Conservation (phyloP, 2,113 vertebrate species). For the Cinclus cinclus region DNA sequence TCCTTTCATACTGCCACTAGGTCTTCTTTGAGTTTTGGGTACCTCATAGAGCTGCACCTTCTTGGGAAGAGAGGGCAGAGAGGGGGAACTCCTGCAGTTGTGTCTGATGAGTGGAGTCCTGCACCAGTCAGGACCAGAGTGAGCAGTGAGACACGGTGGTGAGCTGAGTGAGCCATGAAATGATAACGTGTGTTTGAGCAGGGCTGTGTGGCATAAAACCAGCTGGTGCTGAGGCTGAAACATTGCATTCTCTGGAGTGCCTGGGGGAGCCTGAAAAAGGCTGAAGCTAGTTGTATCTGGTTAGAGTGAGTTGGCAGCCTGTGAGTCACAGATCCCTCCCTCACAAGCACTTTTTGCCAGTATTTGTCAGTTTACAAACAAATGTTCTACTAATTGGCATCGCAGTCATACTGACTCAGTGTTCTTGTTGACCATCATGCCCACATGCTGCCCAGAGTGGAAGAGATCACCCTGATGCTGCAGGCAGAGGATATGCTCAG, state of each 20-base stretch:
- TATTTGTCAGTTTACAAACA: not conserved
- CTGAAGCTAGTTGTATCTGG: not conserved
- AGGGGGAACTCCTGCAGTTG: accelerated
- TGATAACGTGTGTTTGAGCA: not conserved
- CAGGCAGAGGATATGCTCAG: not conserved
- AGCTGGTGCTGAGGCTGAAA: not conserved
- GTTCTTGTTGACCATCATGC: not conserved
- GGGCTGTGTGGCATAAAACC: not conserved
- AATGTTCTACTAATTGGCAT: not conserved
- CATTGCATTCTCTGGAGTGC: not conserved
- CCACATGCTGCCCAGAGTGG: accelerated
- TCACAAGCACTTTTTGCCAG: not conserved
- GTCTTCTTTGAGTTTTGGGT: not conserved
- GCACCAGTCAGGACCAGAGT: not conserved
- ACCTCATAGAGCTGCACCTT: not conserved
- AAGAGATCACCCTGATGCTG: not conserved
- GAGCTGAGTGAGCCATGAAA: accelerated
- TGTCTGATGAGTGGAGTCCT: accelerated
- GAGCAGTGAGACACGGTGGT: accelerated
- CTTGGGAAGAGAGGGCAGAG: not conserved
- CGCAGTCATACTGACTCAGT: not conserved
- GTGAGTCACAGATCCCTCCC: not conserved
- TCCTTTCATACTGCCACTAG: not conserved
- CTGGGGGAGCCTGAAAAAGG: not conserved
- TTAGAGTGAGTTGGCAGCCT: not conserved